A percentile compares a stretch with the other conserved stretches of the same genome.
phyloP scores from a whole-genome alignment of 2,888 invertebrate genomes.

The Folsomia candida region DNA sequence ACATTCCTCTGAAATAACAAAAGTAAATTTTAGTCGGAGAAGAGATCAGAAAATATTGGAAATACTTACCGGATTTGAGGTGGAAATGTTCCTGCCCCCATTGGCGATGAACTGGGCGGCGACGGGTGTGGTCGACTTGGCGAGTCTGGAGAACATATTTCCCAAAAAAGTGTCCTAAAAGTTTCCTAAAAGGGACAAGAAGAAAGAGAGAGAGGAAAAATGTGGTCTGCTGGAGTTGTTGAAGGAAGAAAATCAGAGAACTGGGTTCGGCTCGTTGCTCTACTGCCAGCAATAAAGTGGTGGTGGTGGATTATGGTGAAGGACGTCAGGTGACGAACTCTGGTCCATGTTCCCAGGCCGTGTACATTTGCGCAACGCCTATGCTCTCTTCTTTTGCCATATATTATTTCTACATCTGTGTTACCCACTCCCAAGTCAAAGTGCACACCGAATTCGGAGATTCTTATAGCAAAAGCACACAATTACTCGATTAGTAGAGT shows the following conservation, averaged over 20 bases:
- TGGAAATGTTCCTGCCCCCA: conserved; percentile 43
- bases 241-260: too few species aligned
- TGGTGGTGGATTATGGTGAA: neutral
- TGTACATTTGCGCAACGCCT: neutral
- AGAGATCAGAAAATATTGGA: neutral
- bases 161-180: too few species aligned
- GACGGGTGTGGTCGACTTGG: conserved; percentile 25
- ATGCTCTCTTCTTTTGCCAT: neutral
- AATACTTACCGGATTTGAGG: conserved; percentile 36
- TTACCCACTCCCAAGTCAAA: neutral
- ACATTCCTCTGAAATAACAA: conserved; percentile 65
- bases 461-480: too few species aligned
- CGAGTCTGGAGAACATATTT: conserved; percentile 48
- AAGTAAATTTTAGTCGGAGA: neutral
- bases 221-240: neutral
- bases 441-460: neutral
- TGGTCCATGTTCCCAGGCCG: neutral
- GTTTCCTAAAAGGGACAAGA: neutral
- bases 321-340: neutral
- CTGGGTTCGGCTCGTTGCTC: neutral
- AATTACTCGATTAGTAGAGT: too few species aligned
- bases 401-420: too few species aligned
- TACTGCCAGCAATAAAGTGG: neutral
- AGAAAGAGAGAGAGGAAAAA: neutral
- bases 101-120: conserved; percentile 32